Conservation (phyloP, 2,888 invertebrate species). For the Unio pictorum region DNA sequence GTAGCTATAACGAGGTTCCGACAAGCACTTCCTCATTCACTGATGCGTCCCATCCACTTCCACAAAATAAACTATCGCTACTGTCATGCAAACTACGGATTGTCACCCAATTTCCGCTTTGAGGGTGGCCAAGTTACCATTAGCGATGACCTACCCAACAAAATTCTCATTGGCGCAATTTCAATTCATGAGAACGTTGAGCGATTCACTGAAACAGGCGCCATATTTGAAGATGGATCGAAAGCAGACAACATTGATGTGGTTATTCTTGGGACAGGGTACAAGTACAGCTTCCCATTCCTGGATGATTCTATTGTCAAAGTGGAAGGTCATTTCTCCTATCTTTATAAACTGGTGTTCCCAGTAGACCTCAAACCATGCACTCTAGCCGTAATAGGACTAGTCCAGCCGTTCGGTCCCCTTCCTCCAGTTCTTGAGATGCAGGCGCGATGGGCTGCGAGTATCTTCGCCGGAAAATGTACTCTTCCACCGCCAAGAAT, state of each 20-base stretch:
- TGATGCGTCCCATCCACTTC: constrained; percentile 44
- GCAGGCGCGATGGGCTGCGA: constrained; percentile 42
- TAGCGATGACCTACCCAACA: constrained; percentile 49
- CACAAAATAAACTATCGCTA: constrained; percentile 42
- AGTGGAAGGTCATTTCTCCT: constrained; percentile 34
- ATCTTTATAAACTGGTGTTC: constrained; percentile 43
- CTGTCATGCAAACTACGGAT: constrained; percentile 43
- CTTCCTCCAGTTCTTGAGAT: constrained; percentile 46
- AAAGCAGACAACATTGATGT: constrained; percentile 37
- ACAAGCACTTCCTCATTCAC: constrained; percentile 35
- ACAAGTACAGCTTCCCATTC: constrained; percentile 42
- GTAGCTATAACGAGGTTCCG: constrained; percentile 36
- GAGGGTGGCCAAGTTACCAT: constrained; percentile 39
- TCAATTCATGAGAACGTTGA: constrained; percentile 33
- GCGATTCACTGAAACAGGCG: constrained; percentile 39
- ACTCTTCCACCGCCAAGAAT: constrained; percentile 28
- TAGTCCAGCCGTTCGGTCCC: constrained; percentile 48
- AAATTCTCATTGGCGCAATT: constrained; percentile 38
- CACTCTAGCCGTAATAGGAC: constrained; percentile 46
- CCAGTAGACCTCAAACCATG: constrained; percentile 33
- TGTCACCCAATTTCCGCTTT: constrained; percentile 41
- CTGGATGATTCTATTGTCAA: constrained; percentile 37
- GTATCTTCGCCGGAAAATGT: constrained; percentile 36
- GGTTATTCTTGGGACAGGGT: constrained; percentile 45
- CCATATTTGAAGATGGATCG: constrained; percentile 39